Evolutionary conservation across 2,797 vertebrate species (phyloP).

Genomic region (Syngnathus acus): DNA sequence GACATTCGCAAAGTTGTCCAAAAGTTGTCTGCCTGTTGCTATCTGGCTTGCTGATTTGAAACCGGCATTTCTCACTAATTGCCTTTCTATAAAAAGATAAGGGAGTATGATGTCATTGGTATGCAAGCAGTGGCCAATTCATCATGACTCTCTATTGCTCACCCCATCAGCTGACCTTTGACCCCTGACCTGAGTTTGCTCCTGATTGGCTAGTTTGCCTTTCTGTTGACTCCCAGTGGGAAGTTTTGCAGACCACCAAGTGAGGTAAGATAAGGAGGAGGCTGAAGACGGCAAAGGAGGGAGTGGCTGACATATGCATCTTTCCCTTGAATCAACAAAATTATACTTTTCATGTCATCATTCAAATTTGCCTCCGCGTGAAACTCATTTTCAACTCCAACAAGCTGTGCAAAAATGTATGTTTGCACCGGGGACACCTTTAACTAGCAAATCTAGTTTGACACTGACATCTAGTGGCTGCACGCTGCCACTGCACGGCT

Average conservation of each 20-base stretch:
- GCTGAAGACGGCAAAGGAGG: slow-evolving; percentile 7
- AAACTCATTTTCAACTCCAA: not conserved
- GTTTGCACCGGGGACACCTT: not conserved
- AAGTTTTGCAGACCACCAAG: slow-evolving; percentile 47
- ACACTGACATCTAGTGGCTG: slow-evolving; percentile 39
- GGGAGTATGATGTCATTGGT: slow-evolving; percentile 17
- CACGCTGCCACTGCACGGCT: slow-evolving; percentile 13
- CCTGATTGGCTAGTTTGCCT: slow-evolving; percentile 46
- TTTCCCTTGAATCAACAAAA: not conserved
- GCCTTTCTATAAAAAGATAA: slow-evolving; percentile 29
- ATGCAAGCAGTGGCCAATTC: slow-evolving; percentile 20
- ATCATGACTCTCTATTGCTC: slow-evolving; percentile 48
- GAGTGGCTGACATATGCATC: slow-evolving; percentile 9
- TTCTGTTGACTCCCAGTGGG: slow-evolving; percentile 33
- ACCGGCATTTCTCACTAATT: slow-evolving; percentile 1
- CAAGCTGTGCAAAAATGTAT: not conserved
- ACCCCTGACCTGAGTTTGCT: slow-evolving; percentile 54
- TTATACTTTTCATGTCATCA: not conserved
- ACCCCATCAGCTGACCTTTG: slow-evolving; percentile 43
- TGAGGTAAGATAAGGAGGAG: slow-evolving; percentile 15
- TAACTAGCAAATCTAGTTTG: not conserved
- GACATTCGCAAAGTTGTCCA: too few species aligned
- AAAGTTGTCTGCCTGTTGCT: too few species aligned
- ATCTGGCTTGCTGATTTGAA: slow-evolving; percentile 1
- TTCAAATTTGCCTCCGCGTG: not conserved